Conservation (phyloP, 2,113 vertebrate species). For the Noctilio leporinus region DNA sequence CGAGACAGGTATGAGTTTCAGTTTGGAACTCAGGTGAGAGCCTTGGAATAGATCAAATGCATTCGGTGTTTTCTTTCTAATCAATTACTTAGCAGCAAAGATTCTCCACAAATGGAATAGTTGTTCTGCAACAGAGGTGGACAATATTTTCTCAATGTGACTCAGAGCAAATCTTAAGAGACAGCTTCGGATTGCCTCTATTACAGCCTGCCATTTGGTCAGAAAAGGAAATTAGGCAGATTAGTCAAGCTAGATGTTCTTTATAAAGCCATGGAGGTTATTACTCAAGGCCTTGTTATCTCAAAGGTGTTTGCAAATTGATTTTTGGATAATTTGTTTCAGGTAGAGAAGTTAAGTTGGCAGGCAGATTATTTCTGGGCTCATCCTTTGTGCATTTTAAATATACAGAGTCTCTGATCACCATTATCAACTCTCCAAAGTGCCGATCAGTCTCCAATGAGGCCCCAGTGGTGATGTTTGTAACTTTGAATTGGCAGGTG, state of each 20-base stretch:
- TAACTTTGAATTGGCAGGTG: slow-evolving; percentile 22
- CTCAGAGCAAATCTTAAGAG: slow-evolving; percentile 41
- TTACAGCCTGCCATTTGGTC: slow-evolving; percentile 51
- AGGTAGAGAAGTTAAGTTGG: slow-evolving; percentile 62
- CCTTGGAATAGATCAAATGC: not conserved
- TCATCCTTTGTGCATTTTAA: slow-evolving; percentile 62
- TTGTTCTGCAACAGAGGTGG: slow-evolving; percentile 30
- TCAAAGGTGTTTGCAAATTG: slow-evolving; percentile 68
- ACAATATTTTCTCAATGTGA: slow-evolving; percentile 52
- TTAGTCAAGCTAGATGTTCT: slow-evolving; percentile 66
- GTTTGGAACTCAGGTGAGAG: not conserved
- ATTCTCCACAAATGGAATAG: slow-evolving; percentile 43
- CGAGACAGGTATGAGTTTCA: not conserved
- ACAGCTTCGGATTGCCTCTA: slow-evolving; percentile 41
- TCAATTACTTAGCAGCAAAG: slow-evolving; percentile 38
- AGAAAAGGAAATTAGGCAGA: slow-evolving; percentile 57
- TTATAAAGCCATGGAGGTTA: slow-evolving; percentile 63
- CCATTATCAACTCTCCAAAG: slow-evolving; percentile 34
- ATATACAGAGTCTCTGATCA: slow-evolving; percentile 42
- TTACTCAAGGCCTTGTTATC: slow-evolving; percentile 69
- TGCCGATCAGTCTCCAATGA: slow-evolving; percentile 22
- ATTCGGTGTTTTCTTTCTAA: slow-evolving; percentile 35
- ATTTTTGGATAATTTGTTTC: slow-evolving; percentile 71
- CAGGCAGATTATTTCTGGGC: slow-evolving; percentile 61
- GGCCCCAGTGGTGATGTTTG: slow-evolving; percentile 39